These are phyloP conservation scores for Lanistes nyassanus DNA, from an alignment of 1,140 invertebrate genomes.

Conservation along the genomic window DNA sequence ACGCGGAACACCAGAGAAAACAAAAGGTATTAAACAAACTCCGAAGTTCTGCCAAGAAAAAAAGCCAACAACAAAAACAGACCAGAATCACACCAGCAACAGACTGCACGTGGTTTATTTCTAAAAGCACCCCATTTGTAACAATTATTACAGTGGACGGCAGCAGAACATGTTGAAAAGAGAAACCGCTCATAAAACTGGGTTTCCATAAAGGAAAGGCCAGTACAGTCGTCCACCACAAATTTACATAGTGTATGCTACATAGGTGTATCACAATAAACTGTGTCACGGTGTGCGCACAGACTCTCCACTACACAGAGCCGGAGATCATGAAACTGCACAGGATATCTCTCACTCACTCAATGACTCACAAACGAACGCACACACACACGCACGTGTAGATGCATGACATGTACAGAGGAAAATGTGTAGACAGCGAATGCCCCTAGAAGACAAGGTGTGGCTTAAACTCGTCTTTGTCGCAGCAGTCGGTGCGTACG, in stretches of 20 bases:
- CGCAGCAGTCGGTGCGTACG: neutral
- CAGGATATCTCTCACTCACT: neutral
- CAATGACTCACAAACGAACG: neutral
- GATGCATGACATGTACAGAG: neutral
- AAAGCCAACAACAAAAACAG: too few relatives aligned
- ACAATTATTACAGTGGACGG: too few relatives aligned
- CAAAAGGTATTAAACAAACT: too few relatives aligned
- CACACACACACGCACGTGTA: conserved; percentile 4
- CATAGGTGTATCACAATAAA: neutral
- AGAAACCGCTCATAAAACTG: too few relatives aligned
- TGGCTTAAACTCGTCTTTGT: too few relatives aligned
- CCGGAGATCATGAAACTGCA: neutral
- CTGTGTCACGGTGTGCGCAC: neutral
- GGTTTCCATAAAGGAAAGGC: neutral
- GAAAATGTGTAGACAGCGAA: neutral
- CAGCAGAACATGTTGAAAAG: too few relatives aligned
- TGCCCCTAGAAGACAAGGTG: neutral
- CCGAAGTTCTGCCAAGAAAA: too few relatives aligned
- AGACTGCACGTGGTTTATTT: too few relatives aligned
- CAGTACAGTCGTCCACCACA: neutral
- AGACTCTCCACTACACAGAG: neutral
- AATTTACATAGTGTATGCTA: neutral
- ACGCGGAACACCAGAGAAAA: too few relatives aligned
- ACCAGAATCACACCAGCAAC: too few relatives aligned
- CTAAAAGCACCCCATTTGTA: too few relatives aligned